These are phyloP conservation scores for Stichopus horrens DNA, from an alignment of 53 echinoderm and acorn worm species.

Conservation along the genomic window DNA sequence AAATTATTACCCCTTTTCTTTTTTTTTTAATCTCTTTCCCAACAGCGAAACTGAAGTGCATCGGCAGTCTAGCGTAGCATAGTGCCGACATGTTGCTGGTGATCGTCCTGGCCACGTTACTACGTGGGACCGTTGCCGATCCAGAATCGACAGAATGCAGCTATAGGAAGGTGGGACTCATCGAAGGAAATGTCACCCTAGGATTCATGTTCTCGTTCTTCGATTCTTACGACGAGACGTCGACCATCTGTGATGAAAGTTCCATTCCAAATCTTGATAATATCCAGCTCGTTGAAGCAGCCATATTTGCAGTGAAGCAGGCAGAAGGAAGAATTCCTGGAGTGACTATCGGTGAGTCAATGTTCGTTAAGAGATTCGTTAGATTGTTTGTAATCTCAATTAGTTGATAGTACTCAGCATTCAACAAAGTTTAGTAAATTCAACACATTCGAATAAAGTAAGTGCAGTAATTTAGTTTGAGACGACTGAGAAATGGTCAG, in stretches of 20 bases:
- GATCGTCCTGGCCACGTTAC: neutral
- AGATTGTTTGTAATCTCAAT: too few relatives aligned
- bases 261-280: constrained; percentile 47
- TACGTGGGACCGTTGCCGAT: neutral
- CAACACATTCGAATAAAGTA: too few relatives aligned
- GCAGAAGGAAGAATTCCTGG: constrained; percentile 29
- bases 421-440: too few relatives aligned
- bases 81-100: neutral
- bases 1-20: neutral
- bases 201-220: constrained; percentile 76
- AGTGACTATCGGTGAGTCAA: constrained; percentile 48
- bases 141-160: neutral
- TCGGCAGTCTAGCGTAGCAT: too few relatives aligned
- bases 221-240: neutral
- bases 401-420: too few relatives aligned
- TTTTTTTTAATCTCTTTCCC: neutral
- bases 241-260: neutral
- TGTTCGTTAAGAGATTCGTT: too few relatives aligned
- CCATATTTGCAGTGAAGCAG: constrained; percentile 40
- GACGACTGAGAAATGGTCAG: too few relatives aligned
- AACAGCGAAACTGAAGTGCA: too few relatives aligned
- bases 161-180: constrained; percentile 30
- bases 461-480: too few relatives aligned
- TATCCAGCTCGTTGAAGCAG: constrained; percentile 79
- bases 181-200: constrained; percentile 69